phyloP scores from a whole-genome alignment of 1,140 invertebrate genomes.

The Arion vulgaris region DNA sequence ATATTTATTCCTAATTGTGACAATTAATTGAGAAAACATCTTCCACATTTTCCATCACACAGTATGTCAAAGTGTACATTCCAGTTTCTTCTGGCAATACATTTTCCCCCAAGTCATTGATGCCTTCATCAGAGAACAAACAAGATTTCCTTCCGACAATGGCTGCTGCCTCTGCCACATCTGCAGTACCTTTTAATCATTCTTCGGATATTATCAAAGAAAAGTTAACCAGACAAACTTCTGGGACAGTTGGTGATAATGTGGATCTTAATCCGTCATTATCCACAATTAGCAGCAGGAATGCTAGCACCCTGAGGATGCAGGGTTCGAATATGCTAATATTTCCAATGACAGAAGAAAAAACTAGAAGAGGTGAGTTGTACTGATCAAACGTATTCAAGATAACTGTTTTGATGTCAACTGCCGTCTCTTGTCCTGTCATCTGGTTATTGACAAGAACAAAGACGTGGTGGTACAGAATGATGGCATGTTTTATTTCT shows the following conservation, averaged over 20 bases:
- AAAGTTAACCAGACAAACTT: not conserved
- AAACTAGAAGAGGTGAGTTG: slow-evolving; percentile 1
- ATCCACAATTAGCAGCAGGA: not conserved
- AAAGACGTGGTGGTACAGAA: too few relatives aligned
- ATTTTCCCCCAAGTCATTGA: not conserved
- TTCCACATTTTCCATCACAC: too few relatives aligned
- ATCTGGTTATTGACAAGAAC: too few relatives aligned
- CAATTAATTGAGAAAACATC: too few relatives aligned
- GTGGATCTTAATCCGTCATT: not conserved
- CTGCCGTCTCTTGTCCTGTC: too few relatives aligned
- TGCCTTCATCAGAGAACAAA: too few relatives aligned
- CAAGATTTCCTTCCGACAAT: too few relatives aligned
- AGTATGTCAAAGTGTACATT: not conserved
- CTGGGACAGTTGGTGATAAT: not conserved
- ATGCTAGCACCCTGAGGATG: not conserved
- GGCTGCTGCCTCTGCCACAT: not conserved
- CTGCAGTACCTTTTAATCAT: not conserved
- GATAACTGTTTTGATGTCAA: too few relatives aligned
- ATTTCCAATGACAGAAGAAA: not conserved
- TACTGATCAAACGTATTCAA: too few relatives aligned
- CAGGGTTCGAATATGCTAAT: slow-evolving; percentile 11
- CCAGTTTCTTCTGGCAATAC: not conserved
- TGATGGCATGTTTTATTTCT: too few relatives aligned
- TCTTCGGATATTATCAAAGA: not conserved
- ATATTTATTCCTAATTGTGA: too few relatives aligned